Base-by-base conservation (phyloP, 2,797 vertebrate species). In the Emydoidea blandingii region DNA sequence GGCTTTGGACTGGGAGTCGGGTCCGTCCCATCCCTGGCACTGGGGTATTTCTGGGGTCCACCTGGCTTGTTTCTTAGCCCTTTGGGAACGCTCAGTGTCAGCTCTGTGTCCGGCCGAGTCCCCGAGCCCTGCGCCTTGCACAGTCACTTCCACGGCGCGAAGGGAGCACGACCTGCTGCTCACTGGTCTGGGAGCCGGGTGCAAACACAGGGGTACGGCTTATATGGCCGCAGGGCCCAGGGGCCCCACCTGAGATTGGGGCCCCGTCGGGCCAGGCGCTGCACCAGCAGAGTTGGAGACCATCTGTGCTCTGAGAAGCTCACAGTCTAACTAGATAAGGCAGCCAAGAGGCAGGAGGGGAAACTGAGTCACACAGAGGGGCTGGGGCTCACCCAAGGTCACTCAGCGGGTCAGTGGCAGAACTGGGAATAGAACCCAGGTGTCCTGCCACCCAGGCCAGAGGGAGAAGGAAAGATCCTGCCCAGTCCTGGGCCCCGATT, bases 11-110 rank as follows among this genome's bases (percentile, higher is more conserved):
- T 11, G n/a, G 5, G 65, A 68, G 65, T 18, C 5, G 10, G 65
- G 10, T 21, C 18, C 19, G 2, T 23, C 19, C 0, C 59, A 4
- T 74, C 34, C 76, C 2, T 25, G 76, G 59, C 8, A 2, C 1
- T 3, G 5, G 57, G 37, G 6, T 1, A 8, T 12, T 49, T 41
- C 19, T 0, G 5, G 1, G 44, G 11, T 57, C 56, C 56, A 57
- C 12, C 56, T 27, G 56, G 56, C 56, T 21, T 1, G 53, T 57
- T 27, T 11, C 56, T 25, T 21, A 10, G 23, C 11, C 59, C 31
- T 34, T 62, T 62, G 59, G 59, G 21, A 34, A 6, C 7, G 3
- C 34, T 21, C 65, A 21, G 65, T 3, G 5, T 37, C 15, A 18
- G 18, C 5, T 68, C n/a, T 37, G 18, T 21, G 18, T 21, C n/a